These are phyloP conservation scores for Leptinotarsa peninsularis DNA, from an alignment of 2,888 invertebrate genomes.

Conservation along the genomic window DNA sequence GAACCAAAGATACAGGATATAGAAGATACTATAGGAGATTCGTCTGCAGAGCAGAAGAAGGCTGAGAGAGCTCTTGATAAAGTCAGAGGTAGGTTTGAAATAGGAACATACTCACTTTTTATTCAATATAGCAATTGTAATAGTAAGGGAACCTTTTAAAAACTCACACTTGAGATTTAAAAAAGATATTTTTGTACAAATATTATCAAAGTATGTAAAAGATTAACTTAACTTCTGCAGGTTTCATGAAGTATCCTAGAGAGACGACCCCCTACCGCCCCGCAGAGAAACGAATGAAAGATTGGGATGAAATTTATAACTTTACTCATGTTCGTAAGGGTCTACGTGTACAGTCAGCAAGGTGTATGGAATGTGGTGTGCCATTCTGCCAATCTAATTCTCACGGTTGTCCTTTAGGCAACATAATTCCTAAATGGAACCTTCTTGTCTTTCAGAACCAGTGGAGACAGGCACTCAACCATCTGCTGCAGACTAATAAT, in stretches of 20 bases:
- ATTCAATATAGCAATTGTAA: too few relatives aligned
- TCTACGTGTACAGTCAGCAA: conserved; percentile 90
- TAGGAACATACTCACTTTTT: not conserved
- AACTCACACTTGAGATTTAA: too few relatives aligned
- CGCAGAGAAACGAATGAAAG: conserved; percentile 85
- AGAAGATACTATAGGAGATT: conserved; percentile 87
- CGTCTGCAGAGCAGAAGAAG: conserved; percentile 81
- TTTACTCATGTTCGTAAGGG: conserved; percentile 87
- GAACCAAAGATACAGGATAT: conserved; percentile 76
- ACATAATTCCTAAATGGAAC: conserved; percentile 99
- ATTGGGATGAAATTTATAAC: conserved; percentile 98
- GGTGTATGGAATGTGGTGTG: conserved; percentile 99
- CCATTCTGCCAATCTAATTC: conserved; percentile 93
- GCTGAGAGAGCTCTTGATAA: conserved; percentile 86
- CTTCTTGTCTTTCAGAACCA: conserved; percentile 92
- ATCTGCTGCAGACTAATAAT: conserved; percentile 97
- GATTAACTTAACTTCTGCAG: conserved; percentile 60
- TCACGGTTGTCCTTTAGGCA: conserved; percentile 97
- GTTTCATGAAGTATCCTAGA: conserved; percentile 96
- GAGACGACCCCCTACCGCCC: conserved; percentile 89
- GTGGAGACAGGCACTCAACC: conserved; percentile 94
- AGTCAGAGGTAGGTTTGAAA: conserved; percentile 67
- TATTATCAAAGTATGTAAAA: too few relatives aligned
- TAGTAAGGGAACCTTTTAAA: too few relatives aligned
- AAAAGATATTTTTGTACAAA: too few relatives aligned